Base-by-base conservation (phyloP, 2,888 invertebrate species). In the Hypomecis atomaria region DNA sequence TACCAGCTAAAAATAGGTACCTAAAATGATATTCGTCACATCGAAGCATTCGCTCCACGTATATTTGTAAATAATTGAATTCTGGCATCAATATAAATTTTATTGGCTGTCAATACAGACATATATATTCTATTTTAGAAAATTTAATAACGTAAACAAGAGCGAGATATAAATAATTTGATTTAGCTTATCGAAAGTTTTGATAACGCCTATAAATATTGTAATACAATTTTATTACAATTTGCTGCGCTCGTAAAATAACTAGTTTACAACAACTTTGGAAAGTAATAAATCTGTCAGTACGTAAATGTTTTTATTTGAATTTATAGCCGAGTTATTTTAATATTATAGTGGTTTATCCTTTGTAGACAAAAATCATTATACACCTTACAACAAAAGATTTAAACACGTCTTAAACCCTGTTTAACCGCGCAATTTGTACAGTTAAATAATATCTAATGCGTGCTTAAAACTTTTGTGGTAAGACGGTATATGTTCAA, bases 191-290 rank as follows among this genome's bases (percentile, higher is more conserved):
- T 49, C 43, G 54, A 63, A 53, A 54, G 59, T 65, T 67, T 65
- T 66, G 53, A 55, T 64, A 58, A 34, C 40, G 50, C 42, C 45
- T 38, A 56, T 59, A 59, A 62, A 45, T n/a, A n/a, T 62, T 59
- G 59, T 56, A 62, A 65, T 65, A 65, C 44, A 59, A 38, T 67
- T 61, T 69, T 60, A 66, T 48, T 62, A 62, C 62, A 55, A 50
- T 60, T 67, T 57, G 58, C 13, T 38, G 11, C 38, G 58, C 42
- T 64, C 67, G 44, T 69, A 69, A 69, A 69, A 65, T 45, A 63
- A 44, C 58, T 58, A 61, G 57, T 65, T 65, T 55, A 62, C 59
- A 65, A 54, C 53, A 33, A 53, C 48, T 49, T 62, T 40, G 42
- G 11, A 45, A 38, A n/a, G 36, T 62, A 57, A 57, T 57, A 52